Evolutionary conservation across 2,113 vertebrate genomes (phyloP), one percentile per base, ranked within the genome.

Genomic region (Charadrius vociferus): DNA sequence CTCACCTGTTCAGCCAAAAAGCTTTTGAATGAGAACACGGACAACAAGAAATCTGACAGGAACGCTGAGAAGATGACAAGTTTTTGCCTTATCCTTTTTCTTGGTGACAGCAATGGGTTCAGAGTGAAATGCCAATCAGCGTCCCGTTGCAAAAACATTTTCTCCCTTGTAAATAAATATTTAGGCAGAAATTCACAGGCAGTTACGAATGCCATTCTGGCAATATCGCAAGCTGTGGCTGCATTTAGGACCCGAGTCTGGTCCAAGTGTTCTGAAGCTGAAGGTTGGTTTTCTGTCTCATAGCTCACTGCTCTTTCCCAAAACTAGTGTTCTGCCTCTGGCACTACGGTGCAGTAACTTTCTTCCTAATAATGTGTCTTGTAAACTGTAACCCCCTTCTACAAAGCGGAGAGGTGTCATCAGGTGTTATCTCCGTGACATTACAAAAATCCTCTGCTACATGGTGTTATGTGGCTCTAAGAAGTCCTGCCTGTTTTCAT

Each of bases 111-210:
- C 6, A 93, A 78, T 0, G 16, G 47, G 70, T 80, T 97, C 52
- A 45, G 71, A 88, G 53, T 81, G 81, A 93, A 85, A 93, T 14
- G 17, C 15, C 52, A 55, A 81, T 36, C 53, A 14, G n/a, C 0
- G 4, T 61, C 61, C 74, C 75, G 39, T 30, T 70, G 79, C 73
- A 92, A 97, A 90, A 79, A 59, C 41, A 63, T 72, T 90, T 89
- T 78, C 41, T 82, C 12, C 36, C 56, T 68, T 37, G 7, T 34
- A 41, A 77, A 68, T 55, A 77, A 43, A 30, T 22, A 37, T 55
- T 83, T 67, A 80, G 43, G 47, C 73, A 95, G 92, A 86, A 96
- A 86, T 82, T 82, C 85, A 89, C 8, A 81, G 70, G 68, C 41
- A 78, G 81, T 32, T 49, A 21, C 11, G 23, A 96, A 95, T 45